A percentile compares a stretch with the other conserved stretches of the same genome.
phyloP scores from a whole-genome alignment of 92 coral and sea anemone genomes.

The Muricea muricata region DNA sequence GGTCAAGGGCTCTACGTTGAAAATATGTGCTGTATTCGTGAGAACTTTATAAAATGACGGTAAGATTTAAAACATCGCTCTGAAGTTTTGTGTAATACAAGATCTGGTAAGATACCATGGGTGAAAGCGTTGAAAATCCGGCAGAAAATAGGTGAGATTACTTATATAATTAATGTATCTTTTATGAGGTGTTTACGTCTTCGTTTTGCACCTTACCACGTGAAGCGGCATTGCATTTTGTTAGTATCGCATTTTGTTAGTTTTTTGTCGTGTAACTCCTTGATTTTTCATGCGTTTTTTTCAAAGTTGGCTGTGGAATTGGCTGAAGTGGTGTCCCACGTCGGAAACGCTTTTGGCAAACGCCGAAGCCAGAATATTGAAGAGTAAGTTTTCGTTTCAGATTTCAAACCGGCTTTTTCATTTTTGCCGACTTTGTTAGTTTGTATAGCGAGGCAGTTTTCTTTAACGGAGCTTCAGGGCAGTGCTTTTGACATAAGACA shows the following conservation, averaged over 20 bases:
- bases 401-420: background rate
- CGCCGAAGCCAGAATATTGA: conserved; percentile 83
- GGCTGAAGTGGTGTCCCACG: conserved; percentile 96
- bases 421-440: too few species aligned
- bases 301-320: conserved; percentile 57
- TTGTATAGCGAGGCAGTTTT: too few species aligned
- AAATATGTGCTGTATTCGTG: background rate
- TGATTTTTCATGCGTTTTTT: background rate
- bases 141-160: conserved; percentile 3
- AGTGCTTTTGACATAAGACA: too few species aligned
- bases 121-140: conserved; percentile 16
- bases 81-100: too few species aligned
- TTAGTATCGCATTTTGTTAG: background rate
- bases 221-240: background rate
- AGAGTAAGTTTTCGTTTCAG: conserved; percentile 70
- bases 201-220: background rate
- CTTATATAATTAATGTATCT: too few species aligned
- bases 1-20: background rate
- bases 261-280: background rate
- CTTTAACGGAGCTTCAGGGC: too few species aligned
- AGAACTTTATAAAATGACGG: background rate
- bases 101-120: background rate
- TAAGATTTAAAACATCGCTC: background rate
- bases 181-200: too few species aligned
- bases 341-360: conserved; percentile 78